Evolutionary conservation across 2,888 invertebrate species (phyloP).

Genomic region (Nasonovia ribisnigri): DNA sequence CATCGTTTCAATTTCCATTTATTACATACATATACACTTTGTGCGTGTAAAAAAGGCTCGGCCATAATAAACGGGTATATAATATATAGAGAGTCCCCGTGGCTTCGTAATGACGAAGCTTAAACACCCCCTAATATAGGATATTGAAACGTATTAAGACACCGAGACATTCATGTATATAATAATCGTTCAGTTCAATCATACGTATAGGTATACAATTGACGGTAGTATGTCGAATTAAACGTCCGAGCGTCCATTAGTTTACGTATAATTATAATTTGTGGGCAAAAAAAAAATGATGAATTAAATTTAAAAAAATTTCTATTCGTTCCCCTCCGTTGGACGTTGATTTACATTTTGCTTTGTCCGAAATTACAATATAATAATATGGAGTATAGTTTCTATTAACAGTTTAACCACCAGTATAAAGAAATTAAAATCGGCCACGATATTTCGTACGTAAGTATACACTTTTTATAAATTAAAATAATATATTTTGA

Average conservation of each 20-base stretch:
- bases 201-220: not conserved
- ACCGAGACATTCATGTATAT: not conserved
- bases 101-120: conserved; percentile 19
- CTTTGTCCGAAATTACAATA: not conserved
- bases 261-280: not conserved
- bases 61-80: not conserved
- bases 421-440: not conserved
- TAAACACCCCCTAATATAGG: conserved; percentile 34
- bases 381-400: not conserved
- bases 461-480: not conserved
- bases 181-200: not conserved
- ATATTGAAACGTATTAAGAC: not conserved
- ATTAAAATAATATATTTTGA: not conserved
- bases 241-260: not conserved
- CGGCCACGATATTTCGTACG: not conserved
- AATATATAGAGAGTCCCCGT: not conserved
- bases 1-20: conserved; percentile 46
- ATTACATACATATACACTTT: not conserved
- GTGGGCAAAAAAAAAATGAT: too few species aligned
- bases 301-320: not conserved
- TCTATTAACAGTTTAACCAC: not conserved
- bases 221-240: not conserved
- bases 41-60: conserved; percentile 22
- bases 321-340: not conserved
- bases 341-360: not conserved